Percentiles rank a stretch among this genome's conserved stretches.
Conservation (phyloP, 2,113 vertebrate genomes). For the Phyllopteryx taeniolatus region DNA sequence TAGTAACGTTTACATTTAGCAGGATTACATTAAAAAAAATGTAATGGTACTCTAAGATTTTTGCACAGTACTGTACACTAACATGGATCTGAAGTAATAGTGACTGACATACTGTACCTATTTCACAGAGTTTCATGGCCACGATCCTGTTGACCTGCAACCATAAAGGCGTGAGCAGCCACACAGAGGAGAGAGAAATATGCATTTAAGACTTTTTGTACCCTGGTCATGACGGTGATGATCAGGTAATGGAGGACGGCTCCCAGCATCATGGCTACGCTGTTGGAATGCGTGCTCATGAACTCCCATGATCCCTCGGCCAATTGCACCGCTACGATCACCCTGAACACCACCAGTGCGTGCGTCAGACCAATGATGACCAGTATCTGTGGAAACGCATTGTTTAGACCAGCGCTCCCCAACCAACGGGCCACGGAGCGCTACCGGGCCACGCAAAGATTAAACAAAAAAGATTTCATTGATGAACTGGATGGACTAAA, state of each 20-base stretch:
- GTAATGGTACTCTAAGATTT: too few species aligned
- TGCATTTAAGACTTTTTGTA: constrained; percentile 28
- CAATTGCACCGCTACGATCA: constrained; percentile 72
- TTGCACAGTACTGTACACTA: background rate
- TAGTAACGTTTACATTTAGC: too few species aligned
- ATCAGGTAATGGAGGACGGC: constrained; percentile 86
- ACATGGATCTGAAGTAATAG: background rate
- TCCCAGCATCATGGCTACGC: constrained; percentile 74
- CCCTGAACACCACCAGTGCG: constrained; percentile 82
- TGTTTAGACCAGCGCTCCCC: background rate
- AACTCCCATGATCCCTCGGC: constrained; percentile 57
- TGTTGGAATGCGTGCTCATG: constrained; percentile 71
- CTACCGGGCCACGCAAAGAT: too few species aligned
- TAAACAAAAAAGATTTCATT: too few species aligned
- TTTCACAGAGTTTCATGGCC: constrained; percentile 80
- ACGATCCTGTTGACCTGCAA: constrained; percentile 82
- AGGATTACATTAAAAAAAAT: background rate
- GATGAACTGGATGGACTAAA: too few species aligned
- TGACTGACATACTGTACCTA: constrained; percentile 71
- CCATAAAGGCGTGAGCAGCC: constrained; percentile 11
- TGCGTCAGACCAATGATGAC: constrained; percentile 86
- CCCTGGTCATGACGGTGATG: constrained; percentile 84
- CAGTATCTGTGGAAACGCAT: constrained; percentile 74
- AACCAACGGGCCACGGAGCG: background rate
- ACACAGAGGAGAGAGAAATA: background rate